Conservation (phyloP, 2,888 invertebrate genomes). For the Unio delphinus region DNA sequence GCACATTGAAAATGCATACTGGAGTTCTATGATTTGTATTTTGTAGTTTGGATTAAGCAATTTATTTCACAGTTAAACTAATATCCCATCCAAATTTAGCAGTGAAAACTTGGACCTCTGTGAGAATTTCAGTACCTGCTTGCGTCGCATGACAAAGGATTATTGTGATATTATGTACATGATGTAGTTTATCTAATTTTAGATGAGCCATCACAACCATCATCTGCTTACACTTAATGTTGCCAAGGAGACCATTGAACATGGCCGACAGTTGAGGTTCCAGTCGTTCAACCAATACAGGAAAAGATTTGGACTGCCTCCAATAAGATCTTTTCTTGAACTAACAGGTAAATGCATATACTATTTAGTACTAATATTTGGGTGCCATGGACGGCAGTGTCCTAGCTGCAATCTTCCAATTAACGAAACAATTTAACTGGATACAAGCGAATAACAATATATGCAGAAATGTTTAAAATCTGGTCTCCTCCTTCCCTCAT, state of each 20-base stretch:
- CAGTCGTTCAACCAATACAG: conserved; percentile 71
- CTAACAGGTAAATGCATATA: conserved; percentile 62
- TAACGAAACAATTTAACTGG: too few relatives aligned
- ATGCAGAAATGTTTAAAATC: too few relatives aligned
- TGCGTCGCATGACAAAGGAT: background rate
- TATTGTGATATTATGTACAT: background rate
- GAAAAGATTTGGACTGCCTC: conserved; percentile 63
- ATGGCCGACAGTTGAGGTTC: conserved; percentile 67
- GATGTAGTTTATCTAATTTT: conserved; percentile 6
- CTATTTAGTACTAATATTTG: too few relatives aligned
- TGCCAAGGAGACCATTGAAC: conserved; percentile 64
- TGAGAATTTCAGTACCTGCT: background rate
- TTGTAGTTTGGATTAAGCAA: too few relatives aligned
- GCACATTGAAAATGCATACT: too few relatives aligned
- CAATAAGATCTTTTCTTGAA: conserved; percentile 68
- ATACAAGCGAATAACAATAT: too few relatives aligned
- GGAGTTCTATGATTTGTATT: too few relatives aligned
- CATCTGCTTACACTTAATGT: conserved; percentile 62
- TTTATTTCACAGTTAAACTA: too few relatives aligned
- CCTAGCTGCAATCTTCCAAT: too few relatives aligned
- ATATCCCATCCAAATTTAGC: too few relatives aligned
- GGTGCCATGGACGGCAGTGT: too few relatives aligned
- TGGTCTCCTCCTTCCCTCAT: too few relatives aligned
- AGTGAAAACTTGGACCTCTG: background rate
- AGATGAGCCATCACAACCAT: conserved; percentile 70